Evolutionary conservation across 2,888 invertebrate species (phyloP), one percentile per base, ranked within the genome.

Genomic region (Lasiommata megera): DNA sequence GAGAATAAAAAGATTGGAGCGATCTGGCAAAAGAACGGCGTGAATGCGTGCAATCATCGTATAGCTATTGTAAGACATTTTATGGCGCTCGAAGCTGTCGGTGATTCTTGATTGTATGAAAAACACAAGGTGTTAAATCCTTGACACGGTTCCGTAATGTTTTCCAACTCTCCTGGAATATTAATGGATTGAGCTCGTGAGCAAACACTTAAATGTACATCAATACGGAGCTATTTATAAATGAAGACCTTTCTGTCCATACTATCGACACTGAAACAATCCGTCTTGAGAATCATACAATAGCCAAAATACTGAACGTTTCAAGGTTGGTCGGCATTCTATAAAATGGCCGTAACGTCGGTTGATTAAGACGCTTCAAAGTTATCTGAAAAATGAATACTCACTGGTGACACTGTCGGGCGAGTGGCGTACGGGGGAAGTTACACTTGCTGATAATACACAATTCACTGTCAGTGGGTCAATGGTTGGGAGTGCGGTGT

Each of bases 331-430:
- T 73, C 71, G 77, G 73, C 73, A 79, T 79, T 76, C 76, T 79
- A 80, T 86, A 85, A 87, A 86, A 86, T 87, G 84, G 85, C 86
- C 84, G 87, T 81, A 83, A 73, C 79, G 75, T 67, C 72, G 73
- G 71, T 68, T 79, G 76, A 79, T 82, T 77, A 79, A 80, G 79
- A 82, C 70, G 70, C 69, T 73, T 71, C 67, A 74, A 78, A 77
- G 70, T 76, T 71, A 64, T 67, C 62, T 56, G 37, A 54, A 57
- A 69, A 58, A 54, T 48, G 37, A 34, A 66, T 79, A 85, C 87
- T 87, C 67, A 87, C 86, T 50, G 69, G 48, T 58, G 56, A 54
- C 16, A 52, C 34, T 36, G 36, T 51, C 29, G 62, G 62, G 60
- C 62, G 60, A 52, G 46, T 56, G 59, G 47, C 55, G 61, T 56